Evolutionary conservation across 1,140 invertebrate species (phyloP), one percentile per base, ranked within the genome.

Genomic region (Drosophila teissieri): DNA sequence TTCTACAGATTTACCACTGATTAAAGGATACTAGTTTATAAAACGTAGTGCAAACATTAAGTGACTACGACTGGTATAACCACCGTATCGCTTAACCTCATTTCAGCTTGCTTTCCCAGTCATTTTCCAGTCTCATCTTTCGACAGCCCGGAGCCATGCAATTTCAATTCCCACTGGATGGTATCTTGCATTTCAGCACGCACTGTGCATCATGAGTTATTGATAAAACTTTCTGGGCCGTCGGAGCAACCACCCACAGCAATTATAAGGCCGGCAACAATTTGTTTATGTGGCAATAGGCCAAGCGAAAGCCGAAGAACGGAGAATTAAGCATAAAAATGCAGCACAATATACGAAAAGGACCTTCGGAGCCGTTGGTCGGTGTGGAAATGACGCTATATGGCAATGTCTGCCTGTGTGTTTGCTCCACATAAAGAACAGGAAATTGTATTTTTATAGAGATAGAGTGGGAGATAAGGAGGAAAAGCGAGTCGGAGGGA

Each of bases 371-470:
- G 37, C 4, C 24, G 8, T n/a, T 39, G 31, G 52, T 37, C 22
- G 53, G 52, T 17, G 37, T 44, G 37, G 52, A 48, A 54, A 40
- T 31, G 42, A 58, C 49, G 36, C 40, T 64, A 48, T 67, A 52
- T 37, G 17, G 53, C 44, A 37, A 44, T 51, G 57, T 51, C 62
- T 73, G 46, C 14, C 22, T 24, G 46, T 4, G 46, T 4, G 8
- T 17, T 51, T 31, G 61, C 42, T 42, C 44, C 54, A 68, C 61
- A 77, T 80, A 85, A 80, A 80, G 68, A 60, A 80, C 61, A 75
- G 81, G 81, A 80, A 85, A 85, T 85, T 85, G 81, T 69, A 52
- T 68, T 85, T 80, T 80, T 67, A 68, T 24, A 56, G 17, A 69
- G 55, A 55, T 31, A n/a, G 31, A 34, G 8, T 8, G 4, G 11